phyloP scores from a whole-genome alignment of 2,797 vertebrate species.

The Acanthornis magna region DNA sequence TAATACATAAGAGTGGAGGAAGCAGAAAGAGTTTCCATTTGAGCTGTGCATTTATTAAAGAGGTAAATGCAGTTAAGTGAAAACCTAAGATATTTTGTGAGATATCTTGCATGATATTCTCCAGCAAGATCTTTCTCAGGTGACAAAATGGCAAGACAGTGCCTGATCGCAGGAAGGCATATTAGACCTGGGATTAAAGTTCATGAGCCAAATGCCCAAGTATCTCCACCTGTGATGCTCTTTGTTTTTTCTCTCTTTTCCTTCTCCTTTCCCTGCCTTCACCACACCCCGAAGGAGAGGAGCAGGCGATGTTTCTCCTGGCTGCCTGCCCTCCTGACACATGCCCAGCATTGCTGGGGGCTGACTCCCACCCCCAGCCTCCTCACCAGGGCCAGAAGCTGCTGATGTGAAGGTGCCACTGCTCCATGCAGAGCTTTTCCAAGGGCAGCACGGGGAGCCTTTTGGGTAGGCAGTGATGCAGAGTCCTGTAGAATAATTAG shows the following conservation, averaged over 20 bases:
- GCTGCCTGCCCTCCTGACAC: not conserved
- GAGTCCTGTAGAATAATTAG: not conserved
- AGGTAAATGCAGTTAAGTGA: not conserved
- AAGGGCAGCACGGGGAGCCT: not conserved
- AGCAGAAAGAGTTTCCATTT: conserved; percentile 13
- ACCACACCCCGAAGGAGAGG: not conserved
- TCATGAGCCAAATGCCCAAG: not conserved
- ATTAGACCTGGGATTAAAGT: not conserved
- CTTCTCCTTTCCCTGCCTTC: not conserved
- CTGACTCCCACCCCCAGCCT: not conserved
- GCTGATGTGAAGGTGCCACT: not conserved
- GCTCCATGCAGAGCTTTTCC: not conserved
- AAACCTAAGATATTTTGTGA: not conserved
- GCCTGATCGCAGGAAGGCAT: not conserved
- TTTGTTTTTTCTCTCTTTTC: not conserved
- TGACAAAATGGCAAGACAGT: not conserved
- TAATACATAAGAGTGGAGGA: not conserved
- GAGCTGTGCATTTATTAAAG: not conserved
- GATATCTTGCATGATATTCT: not conserved
- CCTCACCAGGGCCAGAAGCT: not conserved
- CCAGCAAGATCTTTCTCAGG: not conserved
- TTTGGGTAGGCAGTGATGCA: not conserved
- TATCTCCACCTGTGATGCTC: not conserved
- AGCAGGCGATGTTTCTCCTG: not conserved
- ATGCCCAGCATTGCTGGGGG: not conserved